Conservation (phyloP, 2,797 vertebrate genomes). For the Coregonus ussuriensis region DNA sequence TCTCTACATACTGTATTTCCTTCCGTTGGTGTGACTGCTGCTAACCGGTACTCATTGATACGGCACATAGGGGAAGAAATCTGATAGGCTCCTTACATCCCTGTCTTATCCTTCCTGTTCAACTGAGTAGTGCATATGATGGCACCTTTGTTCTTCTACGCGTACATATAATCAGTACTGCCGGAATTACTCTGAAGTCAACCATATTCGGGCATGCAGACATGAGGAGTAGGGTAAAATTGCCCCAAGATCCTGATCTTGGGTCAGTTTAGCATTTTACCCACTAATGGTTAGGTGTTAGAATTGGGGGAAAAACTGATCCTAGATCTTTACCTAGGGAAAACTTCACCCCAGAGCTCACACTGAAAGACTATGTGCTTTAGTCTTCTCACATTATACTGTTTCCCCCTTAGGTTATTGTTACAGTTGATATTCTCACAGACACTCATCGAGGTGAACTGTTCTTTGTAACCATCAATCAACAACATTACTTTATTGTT, state of each 20-base stretch:
- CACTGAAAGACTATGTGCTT: background rate
- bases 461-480: background rate
- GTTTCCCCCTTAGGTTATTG: background rate
- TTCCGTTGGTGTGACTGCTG: slow-evolving; percentile 46
- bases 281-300: background rate
- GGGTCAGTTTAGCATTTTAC: background rate
- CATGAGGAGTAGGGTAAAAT: background rate
- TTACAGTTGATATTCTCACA: background rate
- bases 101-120: background rate
- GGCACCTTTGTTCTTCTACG: background rate
- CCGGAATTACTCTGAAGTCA: background rate
- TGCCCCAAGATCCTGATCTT: background rate
- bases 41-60: slow-evolving; percentile 26
- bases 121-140: background rate
- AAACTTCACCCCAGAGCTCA: background rate
- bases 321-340: background rate
- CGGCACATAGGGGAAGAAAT: background rate
- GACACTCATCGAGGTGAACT: background rate
- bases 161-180: background rate
- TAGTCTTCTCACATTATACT: background rate
- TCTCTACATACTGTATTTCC: slow-evolving; percentile 40
- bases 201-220: background rate
- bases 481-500: background rate
- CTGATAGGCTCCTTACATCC: background rate
- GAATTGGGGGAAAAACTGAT: background rate